Conservation (phyloP, 2,888 invertebrate genomes). For the Limnephilus lunatus region DNA sequence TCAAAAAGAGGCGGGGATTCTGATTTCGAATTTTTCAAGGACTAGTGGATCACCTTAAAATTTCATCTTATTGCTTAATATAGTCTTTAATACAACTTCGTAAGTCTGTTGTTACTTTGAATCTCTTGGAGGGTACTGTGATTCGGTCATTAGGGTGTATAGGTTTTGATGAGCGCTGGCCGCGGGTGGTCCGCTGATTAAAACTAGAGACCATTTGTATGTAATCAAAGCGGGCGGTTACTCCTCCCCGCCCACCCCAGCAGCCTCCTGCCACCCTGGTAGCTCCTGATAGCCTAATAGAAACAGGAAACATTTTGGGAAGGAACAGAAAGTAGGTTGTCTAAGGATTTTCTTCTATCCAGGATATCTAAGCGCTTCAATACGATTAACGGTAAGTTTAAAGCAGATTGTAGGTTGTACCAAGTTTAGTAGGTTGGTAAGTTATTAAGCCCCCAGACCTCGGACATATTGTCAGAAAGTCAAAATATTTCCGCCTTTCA, state of each 20-base stretch:
- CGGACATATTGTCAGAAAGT: too few relatives aligned
- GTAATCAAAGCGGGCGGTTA: slow-evolving; percentile 47
- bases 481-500: too few relatives aligned
- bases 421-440: too few relatives aligned
- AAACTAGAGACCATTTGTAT: slow-evolving; percentile 51
- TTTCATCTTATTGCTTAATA: not conserved
- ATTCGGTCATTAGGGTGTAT: slow-evolving; percentile 13
- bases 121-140: not conserved
- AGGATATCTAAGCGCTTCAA: too few relatives aligned
- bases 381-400: too few relatives aligned
- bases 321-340: not conserved
- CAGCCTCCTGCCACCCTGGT: slow-evolving; percentile 29
- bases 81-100: not conserved
- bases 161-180: slow-evolving; percentile 12
- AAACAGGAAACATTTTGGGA: not conserved
- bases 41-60: not conserved
- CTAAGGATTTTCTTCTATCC: too few relatives aligned
- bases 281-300: not conserved
- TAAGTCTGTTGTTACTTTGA: not conserved
- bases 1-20: not conserved
- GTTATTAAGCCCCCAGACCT: too few relatives aligned
- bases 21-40: too few relatives aligned
- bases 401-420: too few relatives aligned
- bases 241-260: slow-evolving; percentile 45
- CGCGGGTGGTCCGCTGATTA: slow-evolving; percentile 62